Percentiles rank a stretch among this genome's conserved stretches.
These are phyloP conservation scores for Cyclophora albipunctata DNA, from an alignment of 2,888 invertebrate genomes.

Conservation along the genomic window DNA sequence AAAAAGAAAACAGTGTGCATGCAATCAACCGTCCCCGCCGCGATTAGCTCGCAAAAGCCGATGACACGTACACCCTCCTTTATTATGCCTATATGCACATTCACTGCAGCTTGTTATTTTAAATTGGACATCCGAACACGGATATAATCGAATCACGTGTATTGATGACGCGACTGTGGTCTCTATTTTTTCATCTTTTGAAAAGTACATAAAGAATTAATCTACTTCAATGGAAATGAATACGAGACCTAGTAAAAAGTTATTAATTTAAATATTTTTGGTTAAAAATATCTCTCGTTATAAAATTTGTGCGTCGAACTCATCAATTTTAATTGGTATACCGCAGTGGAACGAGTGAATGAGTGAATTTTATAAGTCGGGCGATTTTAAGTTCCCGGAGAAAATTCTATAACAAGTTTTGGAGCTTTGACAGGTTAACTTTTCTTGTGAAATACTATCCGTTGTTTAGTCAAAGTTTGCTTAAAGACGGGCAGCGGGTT, in stretches of 20 bases:
- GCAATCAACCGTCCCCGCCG: constrained; percentile 55
- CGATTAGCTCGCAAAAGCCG: constrained; percentile 59
- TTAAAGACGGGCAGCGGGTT: constrained; percentile 15
- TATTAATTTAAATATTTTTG: too few relatives aligned
- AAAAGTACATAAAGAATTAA: too few relatives aligned
- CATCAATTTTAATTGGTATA: constrained; percentile 22
- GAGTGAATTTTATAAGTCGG: constrained; percentile 25
- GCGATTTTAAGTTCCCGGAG: constrained; percentile 20
- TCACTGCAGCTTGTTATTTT: constrained; percentile 55
- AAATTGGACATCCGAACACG: constrained; percentile 46
- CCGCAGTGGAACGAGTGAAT: constrained; percentile 18
- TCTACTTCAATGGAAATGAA: too few relatives aligned
- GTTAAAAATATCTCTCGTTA: background rate
- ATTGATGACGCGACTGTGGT: constrained; percentile 23
- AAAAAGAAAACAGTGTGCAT: constrained; percentile 45
- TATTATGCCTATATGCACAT: constrained; percentile 48
- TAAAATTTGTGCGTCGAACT: constrained; percentile 17
- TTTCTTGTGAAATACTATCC: constrained; percentile 47
- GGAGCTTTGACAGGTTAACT: constrained; percentile 39
- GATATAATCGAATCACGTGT: constrained; percentile 33
- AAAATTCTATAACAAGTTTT: constrained; percentile 42
- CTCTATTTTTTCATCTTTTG: constrained; percentile 15
- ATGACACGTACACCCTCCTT: constrained; percentile 52
- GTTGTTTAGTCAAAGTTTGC: constrained; percentile 45
- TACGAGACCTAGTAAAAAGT: too few relatives aligned